Percentiles rank a stretch among this genome's conserved stretches.
Conservation (phyloP, 1,140 invertebrate species). For the Nasonia giraulti region DNA sequence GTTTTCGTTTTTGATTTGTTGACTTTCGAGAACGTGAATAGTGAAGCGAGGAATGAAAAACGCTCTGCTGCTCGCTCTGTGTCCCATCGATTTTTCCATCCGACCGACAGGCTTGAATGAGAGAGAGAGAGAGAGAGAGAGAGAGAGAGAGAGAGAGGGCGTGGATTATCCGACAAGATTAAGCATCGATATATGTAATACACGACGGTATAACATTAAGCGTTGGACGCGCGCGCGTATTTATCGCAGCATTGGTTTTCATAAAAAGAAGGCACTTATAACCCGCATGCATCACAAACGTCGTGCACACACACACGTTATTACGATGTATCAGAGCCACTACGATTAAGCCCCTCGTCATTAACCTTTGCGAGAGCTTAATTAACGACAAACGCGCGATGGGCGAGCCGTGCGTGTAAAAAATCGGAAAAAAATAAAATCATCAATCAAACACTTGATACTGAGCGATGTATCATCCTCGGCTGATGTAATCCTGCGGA, state of each 20-base stretch:
- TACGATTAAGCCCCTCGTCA: too few relatives aligned
- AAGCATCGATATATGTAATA: neutral
- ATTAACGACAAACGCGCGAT: neutral
- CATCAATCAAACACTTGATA: neutral
- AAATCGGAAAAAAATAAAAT: too few relatives aligned
- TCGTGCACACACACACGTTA: neutral
- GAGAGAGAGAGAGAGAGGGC: neutral
- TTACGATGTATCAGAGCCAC: neutral
- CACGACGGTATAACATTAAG: neutral
- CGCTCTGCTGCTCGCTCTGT: too few relatives aligned
- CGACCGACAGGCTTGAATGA: neutral
- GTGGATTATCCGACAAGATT: neutral
- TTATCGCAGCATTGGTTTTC: neutral
- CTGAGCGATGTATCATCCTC: neutral
- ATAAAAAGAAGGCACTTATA: neutral
- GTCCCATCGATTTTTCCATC: neutral
- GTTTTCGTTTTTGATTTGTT: slow-evolving; percentile 1
- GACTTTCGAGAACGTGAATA: neutral
- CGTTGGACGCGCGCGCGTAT: too few relatives aligned
- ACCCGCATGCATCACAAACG: neutral
- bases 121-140: neutral
- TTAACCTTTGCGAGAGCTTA: neutral
- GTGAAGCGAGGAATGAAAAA: neutral
- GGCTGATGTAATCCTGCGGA: neutral
- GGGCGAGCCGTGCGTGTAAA: neutral